Evolutionary conservation across 2,888 invertebrate genomes (phyloP).

Genomic region (Pherbina coryleti): DNA sequence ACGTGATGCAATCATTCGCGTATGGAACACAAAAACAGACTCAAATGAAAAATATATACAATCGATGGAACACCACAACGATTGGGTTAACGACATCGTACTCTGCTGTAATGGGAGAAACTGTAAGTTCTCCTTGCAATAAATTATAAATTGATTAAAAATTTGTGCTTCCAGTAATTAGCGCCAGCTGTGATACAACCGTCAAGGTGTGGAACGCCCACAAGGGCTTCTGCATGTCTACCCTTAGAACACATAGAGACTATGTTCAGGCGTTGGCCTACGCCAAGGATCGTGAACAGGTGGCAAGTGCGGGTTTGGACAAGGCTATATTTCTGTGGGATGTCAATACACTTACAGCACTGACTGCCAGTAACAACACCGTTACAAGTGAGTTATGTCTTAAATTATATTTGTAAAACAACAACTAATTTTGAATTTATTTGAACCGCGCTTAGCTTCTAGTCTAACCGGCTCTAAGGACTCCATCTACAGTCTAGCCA

Average conservation of each 20-base stretch:
- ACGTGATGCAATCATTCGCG: conserved; percentile 96
- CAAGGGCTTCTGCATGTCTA: conserved; percentile 99
- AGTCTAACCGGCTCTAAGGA: conserved; percentile 97
- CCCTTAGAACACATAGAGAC: conserved; percentile 96
- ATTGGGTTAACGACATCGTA: conserved; percentile 99
- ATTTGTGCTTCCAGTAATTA: conserved; percentile 81
- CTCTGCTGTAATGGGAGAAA: conserved; percentile 97
- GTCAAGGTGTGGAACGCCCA: conserved; percentile 99
- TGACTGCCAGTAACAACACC: conserved; percentile 98
- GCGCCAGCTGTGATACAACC: conserved; percentile 98
- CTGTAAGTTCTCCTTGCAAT: conserved; percentile 72
- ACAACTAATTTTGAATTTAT: conserved; percentile 26
- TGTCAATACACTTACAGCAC: conserved; percentile 95
- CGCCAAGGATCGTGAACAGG: conserved; percentile 95
- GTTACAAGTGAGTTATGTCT: conserved; percentile 83
- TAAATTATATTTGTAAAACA: background rate
- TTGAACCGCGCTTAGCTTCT: conserved; percentile 76
- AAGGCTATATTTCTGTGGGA: conserved; percentile 98
- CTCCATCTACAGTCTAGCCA: conserved; percentile 98
- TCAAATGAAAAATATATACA: conserved; percentile 85
- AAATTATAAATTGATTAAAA: background rate
- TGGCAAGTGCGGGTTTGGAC: conserved; percentile 96
- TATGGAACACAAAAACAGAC: conserved; percentile 80
- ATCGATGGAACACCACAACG: conserved; percentile 99
- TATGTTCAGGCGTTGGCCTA: conserved; percentile 98